phyloP scores from a whole-genome alignment of 2,888 invertebrate genomes.

The Eurytoma californica region DNA sequence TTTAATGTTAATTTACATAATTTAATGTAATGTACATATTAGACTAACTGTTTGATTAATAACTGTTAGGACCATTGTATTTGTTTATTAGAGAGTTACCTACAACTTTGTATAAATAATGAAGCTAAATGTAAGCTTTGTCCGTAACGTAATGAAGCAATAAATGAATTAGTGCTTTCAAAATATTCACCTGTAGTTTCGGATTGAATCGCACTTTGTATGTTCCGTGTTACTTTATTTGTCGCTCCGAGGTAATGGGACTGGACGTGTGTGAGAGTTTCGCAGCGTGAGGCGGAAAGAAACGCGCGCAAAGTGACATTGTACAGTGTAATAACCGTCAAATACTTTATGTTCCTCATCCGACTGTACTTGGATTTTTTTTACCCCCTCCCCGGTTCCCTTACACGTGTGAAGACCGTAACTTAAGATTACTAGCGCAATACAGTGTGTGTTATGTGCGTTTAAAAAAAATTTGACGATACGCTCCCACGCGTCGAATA shows the following conservation, averaged over 20 bases:
- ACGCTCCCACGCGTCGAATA: slow-evolving; percentile 24
- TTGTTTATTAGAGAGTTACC: no score
- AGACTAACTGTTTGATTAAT: no score
- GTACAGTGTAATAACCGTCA: slow-evolving; percentile 33
- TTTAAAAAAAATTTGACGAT: background rate
- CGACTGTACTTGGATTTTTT: slow-evolving; percentile 29
- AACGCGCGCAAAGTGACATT: slow-evolving; percentile 2
- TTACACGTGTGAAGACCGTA: slow-evolving; percentile 24
- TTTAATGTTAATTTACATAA: no score
- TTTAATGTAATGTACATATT: no score
- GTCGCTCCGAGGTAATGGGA: slow-evolving; percentile 34
- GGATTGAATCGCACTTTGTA: slow-evolving; percentile 1
- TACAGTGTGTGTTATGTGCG: no score
- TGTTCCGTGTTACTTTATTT: slow-evolving; percentile 17
- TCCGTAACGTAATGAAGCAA: background rate
- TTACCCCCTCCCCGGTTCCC: background rate
- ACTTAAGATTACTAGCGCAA: background rate
- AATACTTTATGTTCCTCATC: slow-evolving; percentile 38
- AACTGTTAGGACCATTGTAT: no score
- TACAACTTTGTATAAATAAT: no score
- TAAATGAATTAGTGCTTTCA: slow-evolving; percentile 25
- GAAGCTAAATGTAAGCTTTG: no score
- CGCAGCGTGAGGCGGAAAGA: slow-evolving; percentile 32
- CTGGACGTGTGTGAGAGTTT: slow-evolving; percentile 17
- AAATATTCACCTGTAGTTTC: slow-evolving; percentile 44